Conservation (phyloP, 2,888 invertebrate genomes). For the Plagodis pulveraria region DNA sequence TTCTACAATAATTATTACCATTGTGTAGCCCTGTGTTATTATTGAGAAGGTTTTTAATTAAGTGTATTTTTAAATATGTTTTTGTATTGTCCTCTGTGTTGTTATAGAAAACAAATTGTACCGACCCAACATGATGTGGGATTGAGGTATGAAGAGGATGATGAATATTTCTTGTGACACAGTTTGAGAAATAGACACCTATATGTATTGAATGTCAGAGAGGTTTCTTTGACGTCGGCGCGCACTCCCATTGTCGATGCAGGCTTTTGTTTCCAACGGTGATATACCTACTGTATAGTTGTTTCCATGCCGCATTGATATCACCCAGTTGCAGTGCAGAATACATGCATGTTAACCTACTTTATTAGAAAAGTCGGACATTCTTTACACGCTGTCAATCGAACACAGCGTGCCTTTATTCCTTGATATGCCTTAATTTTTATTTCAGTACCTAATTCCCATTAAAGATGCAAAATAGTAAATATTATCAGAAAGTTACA, state of each 20-base stretch:
- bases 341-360: slow-evolving; percentile 61
- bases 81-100: too few relatives aligned
- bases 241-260: slow-evolving; percentile 46
- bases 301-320: slow-evolving; percentile 43
- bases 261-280: slow-evolving; percentile 47
- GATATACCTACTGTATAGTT: slow-evolving; percentile 8
- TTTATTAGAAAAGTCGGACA: slow-evolving; percentile 48
- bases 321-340: slow-evolving; percentile 32
- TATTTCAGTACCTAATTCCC: too few relatives aligned
- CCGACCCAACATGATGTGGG: too few relatives aligned
- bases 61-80: too few relatives aligned
- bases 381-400: slow-evolving; percentile 24
- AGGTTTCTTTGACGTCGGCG: slow-evolving; percentile 48
- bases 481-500: too few relatives aligned
- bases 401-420: not conserved
- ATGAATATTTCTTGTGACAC: slow-evolving; percentile 1
- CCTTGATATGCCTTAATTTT: not conserved
- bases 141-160: too few relatives aligned
- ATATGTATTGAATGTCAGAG: slow-evolving; percentile 19
- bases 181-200: slow-evolving; percentile 2
- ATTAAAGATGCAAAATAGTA: too few relatives aligned
- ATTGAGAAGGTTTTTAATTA: too few relatives aligned
- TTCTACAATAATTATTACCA: too few relatives aligned
- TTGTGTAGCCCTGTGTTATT: too few relatives aligned
- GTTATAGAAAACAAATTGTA: too few relatives aligned